These are phyloP conservation scores for Raillietiella orientalis DNA, from an alignment of 2,888 invertebrate species.

Conservation along the genomic window DNA sequence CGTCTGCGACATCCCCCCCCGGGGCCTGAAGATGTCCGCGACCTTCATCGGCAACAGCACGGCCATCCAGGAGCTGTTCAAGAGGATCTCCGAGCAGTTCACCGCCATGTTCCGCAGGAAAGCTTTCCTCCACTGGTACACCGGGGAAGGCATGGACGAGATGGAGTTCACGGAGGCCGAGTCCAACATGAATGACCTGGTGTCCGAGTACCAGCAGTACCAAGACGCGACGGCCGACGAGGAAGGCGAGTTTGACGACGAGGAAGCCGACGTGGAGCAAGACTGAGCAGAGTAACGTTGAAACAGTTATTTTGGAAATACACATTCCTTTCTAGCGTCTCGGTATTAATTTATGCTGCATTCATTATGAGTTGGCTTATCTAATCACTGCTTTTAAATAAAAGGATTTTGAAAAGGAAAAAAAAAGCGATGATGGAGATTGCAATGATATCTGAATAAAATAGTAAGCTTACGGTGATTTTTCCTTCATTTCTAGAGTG, in stretches of 20 bases:
- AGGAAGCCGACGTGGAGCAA: no score
- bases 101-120: conserved; percentile 81
- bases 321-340: no score
- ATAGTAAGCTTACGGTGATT: no score
- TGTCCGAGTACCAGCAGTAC: conserved; percentile 75
- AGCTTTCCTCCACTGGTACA: conserved; percentile 24
- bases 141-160: conserved; percentile 24
- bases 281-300: no score
- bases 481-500: no score
- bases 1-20: conserved; percentile 68
- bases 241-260: conserved; percentile 9
- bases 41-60: conserved; percentile 76
- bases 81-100: conserved; percentile 57
- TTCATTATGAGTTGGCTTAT: no score
- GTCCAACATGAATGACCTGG: conserved; percentile 58
- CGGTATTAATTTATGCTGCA: no score
- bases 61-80: conserved; percentile 65
- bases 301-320: no score
- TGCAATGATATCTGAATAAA: no score
- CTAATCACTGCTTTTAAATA: no score
- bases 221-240: conserved; percentile 18
- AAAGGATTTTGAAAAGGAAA: no score
- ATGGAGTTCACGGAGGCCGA: conserved; percentile 23
- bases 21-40: conserved; percentile 63
- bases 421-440: no score